Base-by-base conservation (phyloP, 2,888 invertebrate genomes). In the Caenorhabditis becei region DNA sequence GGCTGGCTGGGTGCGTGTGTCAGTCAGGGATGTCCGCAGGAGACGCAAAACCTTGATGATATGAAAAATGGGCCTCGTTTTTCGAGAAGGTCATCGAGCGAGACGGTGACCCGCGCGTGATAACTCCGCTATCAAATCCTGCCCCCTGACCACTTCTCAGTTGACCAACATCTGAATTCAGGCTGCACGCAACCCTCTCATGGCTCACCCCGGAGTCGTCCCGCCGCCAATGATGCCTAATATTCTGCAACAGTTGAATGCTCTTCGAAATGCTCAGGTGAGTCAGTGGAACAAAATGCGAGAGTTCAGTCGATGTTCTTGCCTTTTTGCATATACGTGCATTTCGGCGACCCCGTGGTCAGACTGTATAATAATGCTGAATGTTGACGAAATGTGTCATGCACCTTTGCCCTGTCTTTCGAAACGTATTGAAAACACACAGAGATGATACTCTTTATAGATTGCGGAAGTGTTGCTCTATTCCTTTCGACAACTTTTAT, bases 211-310 rank as follows among this genome's bases (percentile, higher is more conserved):
- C 11, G 58, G 66, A 35, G 70, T 75, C 20, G 74, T 71, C 1
- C 28, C 51, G 0, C 61, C 80, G 11, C 83, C 74, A 41, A 77
- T 81, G 47, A 85, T 85, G 85, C 85, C 85, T 20, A 83, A 78
- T 47, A 77, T 85, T 20, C 56, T 85, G 18, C 85, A 85, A 10
- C 85, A 85, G 44, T 62, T 85, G 26, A 82, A 66, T 28, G 83
- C 85, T 23, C 41, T 85, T 18, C 56, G 85, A 14, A 80, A 82
- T 72, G 82, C 79, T n/a, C 85, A 85, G 83, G 85, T 85, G 24
- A 20, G 53, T 24, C 23, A 16, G 26, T 1, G 20, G 20, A 49
- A 49, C 44, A 14, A 54, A 54, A 54, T 28, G 16, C 16, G 28
- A 51, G n/a, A 11, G 32, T 32, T 41, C 41, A 41, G 2, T 16